Evolutionary conservation across 2,797 vertebrate genomes (phyloP), one percentile per base, ranked within the genome.

Genomic region (Microhierax caerulescens): DNA sequence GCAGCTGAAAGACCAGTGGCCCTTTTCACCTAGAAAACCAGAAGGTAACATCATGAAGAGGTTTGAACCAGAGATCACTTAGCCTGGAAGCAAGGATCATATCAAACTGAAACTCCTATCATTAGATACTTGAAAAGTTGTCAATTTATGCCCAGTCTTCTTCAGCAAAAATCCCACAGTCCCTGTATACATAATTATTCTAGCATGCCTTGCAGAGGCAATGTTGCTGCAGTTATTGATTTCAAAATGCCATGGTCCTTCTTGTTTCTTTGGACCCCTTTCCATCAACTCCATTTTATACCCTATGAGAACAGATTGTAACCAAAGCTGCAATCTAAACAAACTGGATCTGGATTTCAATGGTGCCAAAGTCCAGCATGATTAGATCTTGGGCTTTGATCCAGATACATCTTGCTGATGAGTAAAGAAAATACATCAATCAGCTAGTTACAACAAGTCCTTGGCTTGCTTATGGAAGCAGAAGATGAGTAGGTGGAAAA

Each of bases 401-500:
- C 74, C 96, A 93, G 48, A 64, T 7, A 5, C 75, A 87, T 89
- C 70, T 80, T 34, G 20, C 80, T 80, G 56, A 92, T 83, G 57
- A 96, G 67, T 74, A 92, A 93, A 79, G 81, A 85, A 86, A 91
- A 95, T 13, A 32, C 39, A 95, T 93, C 75, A 89, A 80, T 87
- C 78, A 68, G 45, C 86, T 68, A 47, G 95, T 96, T 91, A 87
- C 84, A 97, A 70, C 88, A 92, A 94, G 93, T 97, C 45, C 93
- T 94, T 93, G 95, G 96, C 88, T 48, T 50, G 77, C 34, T 53
- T 19, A 70, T 34, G 22, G 83, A 77, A 96, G 72, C 96, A 96
- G 97, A 97, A 85, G 95, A 95, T 95, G 95, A 95, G 82, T 95
- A 96, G 95, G 96, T 88, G 89, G 91, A 70, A 94, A 84, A 84